Percentiles rank a stretch among this genome's conserved stretches.
Evolutionary conservation across 2,797 vertebrate species (phyloP).

Genomic region (Sebastes jordani): DNA sequence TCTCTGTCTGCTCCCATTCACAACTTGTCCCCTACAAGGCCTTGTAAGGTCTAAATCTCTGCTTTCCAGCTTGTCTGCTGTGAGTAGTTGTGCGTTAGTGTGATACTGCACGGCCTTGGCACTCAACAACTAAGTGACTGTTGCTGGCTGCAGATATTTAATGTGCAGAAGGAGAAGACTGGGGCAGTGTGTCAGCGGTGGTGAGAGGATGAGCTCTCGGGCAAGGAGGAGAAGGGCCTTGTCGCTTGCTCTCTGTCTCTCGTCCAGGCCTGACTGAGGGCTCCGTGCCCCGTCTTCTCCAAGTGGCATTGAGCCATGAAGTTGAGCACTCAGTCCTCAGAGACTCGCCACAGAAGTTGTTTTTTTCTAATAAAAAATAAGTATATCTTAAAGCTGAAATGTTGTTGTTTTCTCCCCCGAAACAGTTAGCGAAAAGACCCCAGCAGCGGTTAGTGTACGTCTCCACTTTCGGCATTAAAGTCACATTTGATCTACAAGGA

Average conservation of each 20-base stretch:
- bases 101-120: slow-evolving; percentile 61
- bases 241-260: slow-evolving; percentile 34
- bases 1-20: slow-evolving; percentile 21
- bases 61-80: slow-evolving; percentile 44
- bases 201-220: slow-evolving; percentile 66
- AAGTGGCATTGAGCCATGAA: slow-evolving; percentile 54
- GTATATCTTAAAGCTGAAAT: slow-evolving; percentile 2
- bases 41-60: slow-evolving; percentile 53
- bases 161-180: slow-evolving; percentile 52
- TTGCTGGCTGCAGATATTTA: slow-evolving; percentile 62
- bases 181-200: slow-evolving; percentile 70
- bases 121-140: slow-evolving; percentile 54
- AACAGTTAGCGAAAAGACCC: slow-evolving; percentile 4
- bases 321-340: slow-evolving; percentile 35
- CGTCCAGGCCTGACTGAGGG: slow-evolving; percentile 52
- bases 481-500: slow-evolving; percentile 59
- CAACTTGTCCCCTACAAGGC: slow-evolving; percentile 36
- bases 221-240: slow-evolving; percentile 60
- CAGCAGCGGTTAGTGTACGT: slow-evolving; percentile 13
- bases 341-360: background rate
- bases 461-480: slow-evolving; percentile 56
- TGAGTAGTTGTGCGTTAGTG: slow-evolving; percentile 46
- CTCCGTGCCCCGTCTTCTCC: slow-evolving; percentile 46
- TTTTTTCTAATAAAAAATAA: slow-evolving; percentile 4
- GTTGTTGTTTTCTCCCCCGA: slow-evolving; percentile 1